Percentiles rank a stretch among this genome's conserved stretches.
These are phyloP conservation scores for Noctilio leporinus DNA, from an alignment of 2,113 vertebrate species.

Conservation along the genomic window DNA sequence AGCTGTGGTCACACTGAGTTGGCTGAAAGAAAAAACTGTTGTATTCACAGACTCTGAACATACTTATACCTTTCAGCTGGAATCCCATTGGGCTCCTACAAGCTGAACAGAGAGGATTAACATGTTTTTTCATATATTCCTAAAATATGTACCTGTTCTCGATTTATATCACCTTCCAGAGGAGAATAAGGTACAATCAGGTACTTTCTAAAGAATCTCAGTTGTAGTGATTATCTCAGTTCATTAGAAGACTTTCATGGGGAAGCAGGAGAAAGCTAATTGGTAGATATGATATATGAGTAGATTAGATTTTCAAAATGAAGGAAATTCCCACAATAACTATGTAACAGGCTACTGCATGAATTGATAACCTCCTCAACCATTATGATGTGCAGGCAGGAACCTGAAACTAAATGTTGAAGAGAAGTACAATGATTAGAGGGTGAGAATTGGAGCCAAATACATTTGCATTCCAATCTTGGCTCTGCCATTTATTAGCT, in stretches of 20 bases:
- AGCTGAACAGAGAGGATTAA: not conserved
- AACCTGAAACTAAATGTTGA: not conserved
- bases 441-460: not conserved
- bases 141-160: not conserved
- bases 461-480: too few species aligned
- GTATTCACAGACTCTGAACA: not conserved
- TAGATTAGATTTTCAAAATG: not conserved
- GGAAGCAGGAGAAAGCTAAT: not conserved
- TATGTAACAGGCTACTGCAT: not conserved
- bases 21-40: not conserved
- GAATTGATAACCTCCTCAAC: not conserved
- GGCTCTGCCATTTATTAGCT: not conserved
- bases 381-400: not conserved
- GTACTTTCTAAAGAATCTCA: not conserved
- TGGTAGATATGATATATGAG: not conserved
- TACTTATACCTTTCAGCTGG: not conserved
- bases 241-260: not conserved
- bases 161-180: not conserved
- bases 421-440: not conserved
- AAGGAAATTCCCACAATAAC: not conserved
- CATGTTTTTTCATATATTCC: not conserved
- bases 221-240: not conserved
- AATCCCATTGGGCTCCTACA: not conserved
- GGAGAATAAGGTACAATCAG: not conserved
- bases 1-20: not conserved